Percentiles rank a stretch among this genome's conserved stretches.
Evolutionary conservation across 2,888 invertebrate species (phyloP).

Genomic region (Plemyria rubiginata): DNA sequence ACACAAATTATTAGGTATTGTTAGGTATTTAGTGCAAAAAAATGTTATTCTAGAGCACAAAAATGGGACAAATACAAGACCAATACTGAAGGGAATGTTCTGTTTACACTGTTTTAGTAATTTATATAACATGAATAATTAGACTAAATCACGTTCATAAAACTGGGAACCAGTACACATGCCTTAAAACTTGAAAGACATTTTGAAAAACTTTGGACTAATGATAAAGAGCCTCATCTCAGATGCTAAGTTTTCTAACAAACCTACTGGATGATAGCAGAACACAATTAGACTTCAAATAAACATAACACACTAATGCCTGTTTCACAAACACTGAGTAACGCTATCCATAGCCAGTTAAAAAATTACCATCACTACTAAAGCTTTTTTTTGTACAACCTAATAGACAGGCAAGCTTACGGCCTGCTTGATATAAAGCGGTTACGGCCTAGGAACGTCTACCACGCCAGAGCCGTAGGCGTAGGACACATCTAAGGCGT

Average conservation of each 20-base stretch:
- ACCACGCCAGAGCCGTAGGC: too few species aligned
- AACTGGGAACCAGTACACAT: background rate
- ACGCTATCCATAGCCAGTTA: too few species aligned
- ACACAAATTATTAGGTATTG: background rate
- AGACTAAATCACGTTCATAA: conserved; percentile 9
- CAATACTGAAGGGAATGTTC: conserved; percentile 77
- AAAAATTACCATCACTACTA: too few species aligned
- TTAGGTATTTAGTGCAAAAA: background rate
- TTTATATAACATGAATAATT: conserved; percentile 18
- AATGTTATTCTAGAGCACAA: background rate
- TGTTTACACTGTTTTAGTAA: conserved; percentile 47
- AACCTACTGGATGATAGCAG: conserved; percentile 74
- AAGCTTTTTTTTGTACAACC: too few species aligned
- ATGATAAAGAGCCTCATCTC: conserved; percentile 69
- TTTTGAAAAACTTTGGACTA: conserved; percentile 2
- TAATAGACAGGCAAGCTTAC: too few species aligned
- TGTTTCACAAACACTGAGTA: too few species aligned
- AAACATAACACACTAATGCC: conserved; percentile 30
- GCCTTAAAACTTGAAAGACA: background rate
- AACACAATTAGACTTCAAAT: conserved; percentile 41
- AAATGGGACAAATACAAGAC: conserved; percentile 48
- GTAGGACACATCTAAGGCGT: too few species aligned
- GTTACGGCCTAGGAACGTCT: too few species aligned
- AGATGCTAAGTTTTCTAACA: conserved; percentile 75
- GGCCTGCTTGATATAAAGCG: too few species aligned